Evolutionary conservation across 2,888 invertebrate genomes (phyloP), one percentile per base, ranked within the genome.

Genomic region (Imbricaverruca yamaguchii): DNA sequence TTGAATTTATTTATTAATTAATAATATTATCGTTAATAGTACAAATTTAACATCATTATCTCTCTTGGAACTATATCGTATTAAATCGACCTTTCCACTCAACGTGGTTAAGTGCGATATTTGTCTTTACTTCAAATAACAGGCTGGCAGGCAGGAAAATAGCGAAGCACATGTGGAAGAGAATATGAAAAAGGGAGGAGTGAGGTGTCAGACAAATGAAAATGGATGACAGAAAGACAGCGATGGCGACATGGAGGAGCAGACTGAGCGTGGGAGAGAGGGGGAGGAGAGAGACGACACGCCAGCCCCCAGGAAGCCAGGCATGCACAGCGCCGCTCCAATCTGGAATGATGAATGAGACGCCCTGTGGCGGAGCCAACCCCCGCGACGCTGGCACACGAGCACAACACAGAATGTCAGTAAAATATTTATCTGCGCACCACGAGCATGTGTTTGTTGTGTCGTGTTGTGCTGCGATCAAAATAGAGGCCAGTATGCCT

Each of bases 271-370:
- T 53, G 55, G 67, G 81, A 69, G 69, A 74, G 81, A 67, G 67
- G 39, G 23, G 69, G 23, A 23, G 74, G 69, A n/a, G 67, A 56
- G 69, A 59, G 81, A 56, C 39, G 25, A 13, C 21, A 39, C 69
- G 10, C 15, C 13, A 25, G 53, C 25, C 74, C 67, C 74, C 74
- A 74, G 74, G 74, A 74, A 53, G 74, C 77, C 56, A 61, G 81
- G 53, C 80, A 80, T 80, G 80, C 55, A 77, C 80, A 67, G 69
- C 23, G 39, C 39, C 77, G 63, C 59, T 15, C 69, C 23, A 56
- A 67, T 81, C 80, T 53, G 59, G 57, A n/a, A 63, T 55, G 69
- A 81, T 77, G 81, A 74, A 81, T 77, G 74, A 53, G 74, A 18
- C 18, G 18, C 53, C 53, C 74, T 13, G 74, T 0, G 18, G 74